Evolutionary conservation across 2,113 vertebrate species (phyloP).

Genomic region (Chionis minor): DNA sequence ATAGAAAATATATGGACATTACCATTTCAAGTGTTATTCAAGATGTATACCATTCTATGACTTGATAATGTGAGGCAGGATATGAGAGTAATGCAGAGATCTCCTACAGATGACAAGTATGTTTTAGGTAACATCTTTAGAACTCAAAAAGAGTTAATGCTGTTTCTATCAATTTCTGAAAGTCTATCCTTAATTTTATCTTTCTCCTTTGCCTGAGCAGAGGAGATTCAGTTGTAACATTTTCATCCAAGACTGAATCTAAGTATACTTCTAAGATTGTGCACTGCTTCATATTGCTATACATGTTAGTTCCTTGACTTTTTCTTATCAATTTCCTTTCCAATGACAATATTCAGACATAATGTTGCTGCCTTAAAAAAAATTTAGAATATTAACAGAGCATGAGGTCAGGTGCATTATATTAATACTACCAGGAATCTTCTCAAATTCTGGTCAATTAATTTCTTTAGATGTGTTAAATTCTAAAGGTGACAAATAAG

Average conservation of each 20-base stretch:
- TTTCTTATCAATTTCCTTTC: background rate
- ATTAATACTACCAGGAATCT: background rate
- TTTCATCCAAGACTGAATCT: background rate
- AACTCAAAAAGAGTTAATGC: background rate
- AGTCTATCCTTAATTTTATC: background rate
- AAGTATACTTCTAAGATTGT: background rate
- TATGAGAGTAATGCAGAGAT: background rate
- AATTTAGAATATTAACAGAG: background rate
- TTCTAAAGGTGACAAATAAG: background rate
- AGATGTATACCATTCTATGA: background rate
- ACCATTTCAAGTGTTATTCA: background rate
- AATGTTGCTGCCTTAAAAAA: background rate
- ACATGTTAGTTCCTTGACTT: background rate
- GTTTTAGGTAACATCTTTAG: background rate
- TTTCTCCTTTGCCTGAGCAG: background rate
- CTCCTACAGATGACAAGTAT: background rate
- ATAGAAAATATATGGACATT: background rate
- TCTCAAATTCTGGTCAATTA: background rate
- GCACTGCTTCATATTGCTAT: background rate
- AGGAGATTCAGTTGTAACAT: background rate
- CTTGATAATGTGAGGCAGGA: background rate
- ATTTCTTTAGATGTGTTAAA: background rate
- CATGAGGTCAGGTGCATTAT: background rate
- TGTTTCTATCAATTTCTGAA: background rate
- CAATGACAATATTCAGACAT: background rate